Conservation (phyloP, 2,113 vertebrate genomes). For the Notothenia coriiceps region DNA sequence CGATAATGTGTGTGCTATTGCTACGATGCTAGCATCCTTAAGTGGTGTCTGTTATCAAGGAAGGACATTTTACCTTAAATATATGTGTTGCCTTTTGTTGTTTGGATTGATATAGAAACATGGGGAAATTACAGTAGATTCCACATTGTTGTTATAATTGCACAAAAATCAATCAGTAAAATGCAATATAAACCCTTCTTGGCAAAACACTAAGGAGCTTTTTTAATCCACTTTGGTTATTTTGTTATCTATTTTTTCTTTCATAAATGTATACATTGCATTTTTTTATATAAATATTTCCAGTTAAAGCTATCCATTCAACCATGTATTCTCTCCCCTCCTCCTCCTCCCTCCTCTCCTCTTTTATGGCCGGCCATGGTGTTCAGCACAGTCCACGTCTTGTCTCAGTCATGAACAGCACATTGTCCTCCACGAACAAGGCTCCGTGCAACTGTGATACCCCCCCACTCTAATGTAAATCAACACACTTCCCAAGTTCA, state of each 20-base stretch:
- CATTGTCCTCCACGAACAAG: conserved; percentile 71
- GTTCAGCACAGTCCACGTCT: conserved; percentile 69
- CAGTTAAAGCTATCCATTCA: background rate
- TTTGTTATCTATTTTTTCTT: background rate
- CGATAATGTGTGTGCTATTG: background rate
- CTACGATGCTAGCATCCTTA: background rate
- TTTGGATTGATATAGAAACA: background rate
- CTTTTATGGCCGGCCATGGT: conserved; percentile 64
- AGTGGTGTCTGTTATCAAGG: background rate
- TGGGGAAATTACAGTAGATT: background rate
- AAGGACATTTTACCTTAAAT: background rate
- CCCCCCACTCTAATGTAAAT: conserved; percentile 64
- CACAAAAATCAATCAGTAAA: background rate
- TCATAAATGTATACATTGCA: conserved; percentile 23
- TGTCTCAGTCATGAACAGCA: conserved; percentile 78
- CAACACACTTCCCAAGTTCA: conserved; percentile 60
- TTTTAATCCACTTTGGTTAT: background rate
- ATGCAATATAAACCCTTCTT: too few relatives aligned
- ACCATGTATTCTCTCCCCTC: conserved; percentile 23
- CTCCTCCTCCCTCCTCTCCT: conserved; percentile 39
- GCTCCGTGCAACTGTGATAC: conserved; percentile 47
- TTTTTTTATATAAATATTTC: conserved; percentile 21
- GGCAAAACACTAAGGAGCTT: background rate
- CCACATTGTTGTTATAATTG: background rate
- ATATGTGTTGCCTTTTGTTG: background rate